Base-by-base conservation (phyloP, 2,113 vertebrate species). In the Protobothrops flavoviridis region DNA sequence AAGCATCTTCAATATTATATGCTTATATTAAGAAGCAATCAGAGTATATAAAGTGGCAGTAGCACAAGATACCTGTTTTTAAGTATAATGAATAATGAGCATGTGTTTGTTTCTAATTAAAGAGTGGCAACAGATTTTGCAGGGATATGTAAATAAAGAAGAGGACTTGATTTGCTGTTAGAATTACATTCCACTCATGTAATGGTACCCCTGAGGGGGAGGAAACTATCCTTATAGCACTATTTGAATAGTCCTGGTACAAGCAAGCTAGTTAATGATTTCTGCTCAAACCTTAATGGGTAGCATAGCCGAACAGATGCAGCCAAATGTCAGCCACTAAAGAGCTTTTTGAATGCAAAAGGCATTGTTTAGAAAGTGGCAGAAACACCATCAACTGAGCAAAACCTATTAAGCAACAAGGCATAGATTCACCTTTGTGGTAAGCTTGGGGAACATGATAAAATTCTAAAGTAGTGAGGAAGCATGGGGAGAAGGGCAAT, bases 291-390 rank as follows among this genome's bases (percentile, higher is more conserved):
- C 20, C 39, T 92, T 94, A 94, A 92, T 92, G 74, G 56, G 57
- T 87, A 89, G 24, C 91, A 53, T 33, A 90, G 74, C 56, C 2
- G 91, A 94, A 86, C 87, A 94, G 91, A 92, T 94, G 91, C 50
- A 69, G 74, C 24, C 43, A 94, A 92, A 92, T 94, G 74, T 92
- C 87, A 92, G 39, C 91, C 50, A 20, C 91, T 86, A 69, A 94
- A 92, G 93, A 39, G 88, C 87, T 94, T 61, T 92, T 64, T 33
- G 26, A 90, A 94, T 90, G 91, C 88, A 92, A 94, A 92, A 94
- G 43, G 33, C 20, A 24, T 90, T 90, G 56, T 86, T 86, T 87
- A 92, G 55, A 87, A 94, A 90, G 74, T 86, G 24, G 57, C 93
- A 87, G 85, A 69, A 91, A 87, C 61, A 69, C 59, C 90, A 43